Conservation (phyloP, 2,888 invertebrate species). For the Heliconius erato region DNA sequence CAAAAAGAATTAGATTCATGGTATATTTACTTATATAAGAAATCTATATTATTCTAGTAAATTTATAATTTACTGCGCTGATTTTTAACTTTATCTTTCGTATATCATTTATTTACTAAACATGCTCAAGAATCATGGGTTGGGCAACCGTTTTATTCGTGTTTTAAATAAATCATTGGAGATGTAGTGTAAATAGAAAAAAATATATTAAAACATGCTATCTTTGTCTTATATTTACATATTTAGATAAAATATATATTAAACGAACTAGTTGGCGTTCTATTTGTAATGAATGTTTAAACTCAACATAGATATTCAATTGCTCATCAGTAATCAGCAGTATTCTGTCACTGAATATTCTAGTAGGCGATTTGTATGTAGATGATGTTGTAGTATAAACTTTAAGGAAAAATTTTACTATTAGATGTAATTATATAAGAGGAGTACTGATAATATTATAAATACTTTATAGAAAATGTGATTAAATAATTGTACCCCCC, state of each 20-base stretch:
- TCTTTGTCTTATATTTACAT: slow-evolving; percentile 14
- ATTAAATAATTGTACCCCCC: slow-evolving; percentile 66
- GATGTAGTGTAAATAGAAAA: not conserved
- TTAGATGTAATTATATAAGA: slow-evolving; percentile 64
- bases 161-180: slow-evolving; percentile 8
- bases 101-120: slow-evolving; percentile 17
- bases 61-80: slow-evolving; percentile 9
- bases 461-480: slow-evolving; percentile 60
- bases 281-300: slow-evolving; percentile 23
- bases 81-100: not conserved
- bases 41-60: slow-evolving; percentile 15
- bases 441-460: slow-evolving; percentile 82
- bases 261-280: slow-evolving; percentile 14
- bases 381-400: slow-evolving; percentile 57
- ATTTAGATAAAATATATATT: slow-evolving; percentile 5
- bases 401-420: slow-evolving; percentile 53
- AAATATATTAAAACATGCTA: not conserved
- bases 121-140: slow-evolving; percentile 12
- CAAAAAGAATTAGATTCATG: slow-evolving; percentile 9
- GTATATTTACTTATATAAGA: slow-evolving; percentile 17
- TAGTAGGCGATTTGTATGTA: slow-evolving; percentile 70
- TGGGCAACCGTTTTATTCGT: slow-evolving; percentile 11
- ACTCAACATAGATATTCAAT: slow-evolving; percentile 48
- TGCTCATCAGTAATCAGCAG: slow-evolving; percentile 74
- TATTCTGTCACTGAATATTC: slow-evolving; percentile 75